Percentiles rank a stretch among this genome's conserved stretches.
phyloP scores from a whole-genome alignment of 2,797 vertebrate genomes.

The Crenuchus spilurus region DNA sequence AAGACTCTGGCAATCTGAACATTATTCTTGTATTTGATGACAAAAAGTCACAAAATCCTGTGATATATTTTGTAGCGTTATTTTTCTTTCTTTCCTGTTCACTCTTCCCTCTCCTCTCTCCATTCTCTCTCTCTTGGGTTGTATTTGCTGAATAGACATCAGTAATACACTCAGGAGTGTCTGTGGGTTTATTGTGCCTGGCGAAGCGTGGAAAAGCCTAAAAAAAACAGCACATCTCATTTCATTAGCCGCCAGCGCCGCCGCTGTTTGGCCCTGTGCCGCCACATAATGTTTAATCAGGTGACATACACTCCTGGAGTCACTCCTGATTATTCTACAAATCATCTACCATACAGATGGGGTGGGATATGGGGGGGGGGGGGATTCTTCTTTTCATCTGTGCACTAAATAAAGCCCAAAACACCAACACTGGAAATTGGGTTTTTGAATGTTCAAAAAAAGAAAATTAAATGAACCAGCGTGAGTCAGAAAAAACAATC shows the following conservation, averaged over 20 bases:
- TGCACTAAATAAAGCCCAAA: too few relatives aligned
- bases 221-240: constrained; percentile 74
- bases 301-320: constrained; percentile 11
- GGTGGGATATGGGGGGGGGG: not conserved
- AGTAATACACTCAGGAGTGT: constrained; percentile 70
- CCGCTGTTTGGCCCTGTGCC: constrained; percentile 61
- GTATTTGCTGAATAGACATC: constrained; percentile 60
- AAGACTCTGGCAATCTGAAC: too few relatives aligned
- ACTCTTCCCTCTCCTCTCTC: not conserved
- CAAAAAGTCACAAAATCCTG: too few relatives aligned
- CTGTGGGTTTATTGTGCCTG: constrained; percentile 35
- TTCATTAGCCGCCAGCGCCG: constrained; percentile 75
- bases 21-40: too few relatives aligned
- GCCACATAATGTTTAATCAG: constrained; percentile 47
- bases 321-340: not conserved
- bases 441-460: too few relatives aligned
- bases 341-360: not conserved
- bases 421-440: too few relatives aligned
- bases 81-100: not conserved
- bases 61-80: too few relatives aligned
- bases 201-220: constrained; percentile 50
- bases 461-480: too few relatives aligned
- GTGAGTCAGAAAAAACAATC: too few relatives aligned
- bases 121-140: constrained; percentile 15
- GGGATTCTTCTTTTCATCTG: too few relatives aligned